Conservation (phyloP, 2,888 invertebrate genomes). For the Oxyteleia sp. region DNA sequence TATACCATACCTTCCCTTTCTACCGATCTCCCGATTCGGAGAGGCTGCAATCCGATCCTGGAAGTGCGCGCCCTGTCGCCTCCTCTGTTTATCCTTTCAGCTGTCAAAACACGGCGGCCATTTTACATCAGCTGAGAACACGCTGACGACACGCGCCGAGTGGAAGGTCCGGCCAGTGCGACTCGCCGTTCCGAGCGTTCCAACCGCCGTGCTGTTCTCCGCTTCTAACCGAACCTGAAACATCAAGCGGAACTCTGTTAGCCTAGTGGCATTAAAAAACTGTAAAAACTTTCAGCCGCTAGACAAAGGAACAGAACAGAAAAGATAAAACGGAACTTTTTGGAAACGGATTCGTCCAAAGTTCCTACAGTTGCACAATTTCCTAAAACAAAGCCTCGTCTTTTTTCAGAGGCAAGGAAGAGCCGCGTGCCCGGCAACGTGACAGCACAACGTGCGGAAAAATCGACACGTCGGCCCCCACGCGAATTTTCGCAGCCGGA, state of each 20-base stretch:
- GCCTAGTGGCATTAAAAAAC: too few relatives aligned
- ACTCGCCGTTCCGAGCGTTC: not conserved
- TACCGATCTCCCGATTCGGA: not conserved
- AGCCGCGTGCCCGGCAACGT: not conserved
- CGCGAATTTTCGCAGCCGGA: constrained; percentile 47
- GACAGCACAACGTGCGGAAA: not conserved
- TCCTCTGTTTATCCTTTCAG: constrained; percentile 65
- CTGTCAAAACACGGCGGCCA: constrained; percentile 75
- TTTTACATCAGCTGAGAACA: constrained; percentile 76
- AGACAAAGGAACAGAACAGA: too few relatives aligned
- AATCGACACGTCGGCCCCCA: constrained; percentile 54
- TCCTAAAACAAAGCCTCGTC: not conserved
- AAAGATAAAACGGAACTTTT: too few relatives aligned
- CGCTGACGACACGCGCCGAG: constrained; percentile 71
- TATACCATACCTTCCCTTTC: too few relatives aligned
- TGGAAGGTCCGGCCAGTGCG: constrained; percentile 52
- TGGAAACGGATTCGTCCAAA: too few relatives aligned
- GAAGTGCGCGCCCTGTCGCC: too few relatives aligned
- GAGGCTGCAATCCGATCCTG: not conserved
- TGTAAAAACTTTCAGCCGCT: too few relatives aligned
- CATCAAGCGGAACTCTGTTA: too few relatives aligned
- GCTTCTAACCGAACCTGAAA: constrained; percentile 39
- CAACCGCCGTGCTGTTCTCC: constrained; percentile 9
- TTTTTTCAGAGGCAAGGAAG: not conserved
- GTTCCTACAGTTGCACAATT: too few relatives aligned